Percentiles rank a stretch among this genome's conserved stretches.
phyloP scores from a whole-genome alignment of 2,888 invertebrate genomes.

The Synergus itoensis region DNA sequence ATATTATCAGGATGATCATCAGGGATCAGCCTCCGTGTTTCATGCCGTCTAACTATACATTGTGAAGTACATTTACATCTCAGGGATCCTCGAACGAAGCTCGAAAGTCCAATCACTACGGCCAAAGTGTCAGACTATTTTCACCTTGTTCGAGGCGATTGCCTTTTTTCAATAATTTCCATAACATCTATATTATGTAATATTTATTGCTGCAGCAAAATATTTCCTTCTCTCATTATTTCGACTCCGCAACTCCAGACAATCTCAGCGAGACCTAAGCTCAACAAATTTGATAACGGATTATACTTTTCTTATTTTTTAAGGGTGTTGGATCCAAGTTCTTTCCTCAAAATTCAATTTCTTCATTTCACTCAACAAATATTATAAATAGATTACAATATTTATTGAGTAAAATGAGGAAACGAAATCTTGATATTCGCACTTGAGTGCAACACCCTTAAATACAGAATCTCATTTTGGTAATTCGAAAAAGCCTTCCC shows the following conservation, averaged over 20 bases:
- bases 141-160: background rate
- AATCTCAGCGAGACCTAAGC: background rate
- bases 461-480: background rate
- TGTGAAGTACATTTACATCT: constrained; percentile 43
- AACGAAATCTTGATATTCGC: too few relatives aligned
- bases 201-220: constrained; percentile 80
- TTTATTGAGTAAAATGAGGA: too few relatives aligned
- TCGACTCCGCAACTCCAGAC: constrained; percentile 21
- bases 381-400: too few relatives aligned
- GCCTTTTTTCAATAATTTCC: constrained; percentile 61
- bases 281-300: background rate
- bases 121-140: background rate
- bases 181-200: constrained; percentile 72
- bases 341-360: too few relatives aligned
- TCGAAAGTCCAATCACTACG: background rate
- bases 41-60: constrained; percentile 59
- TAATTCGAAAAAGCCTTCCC: constrained; percentile 3
- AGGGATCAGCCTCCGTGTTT: constrained; percentile 51
- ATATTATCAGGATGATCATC: constrained; percentile 44
- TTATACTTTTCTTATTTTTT: constrained; percentile 4
- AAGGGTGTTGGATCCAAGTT: background rate
- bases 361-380: too few relatives aligned
- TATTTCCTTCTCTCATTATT: constrained; percentile 47
- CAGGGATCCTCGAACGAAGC: constrained; percentile 5
- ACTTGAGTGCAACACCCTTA: background rate